These are phyloP conservation scores for Emesis castigata DNA, from an alignment of 2,888 invertebrate genomes.

Conservation along the genomic window DNA sequence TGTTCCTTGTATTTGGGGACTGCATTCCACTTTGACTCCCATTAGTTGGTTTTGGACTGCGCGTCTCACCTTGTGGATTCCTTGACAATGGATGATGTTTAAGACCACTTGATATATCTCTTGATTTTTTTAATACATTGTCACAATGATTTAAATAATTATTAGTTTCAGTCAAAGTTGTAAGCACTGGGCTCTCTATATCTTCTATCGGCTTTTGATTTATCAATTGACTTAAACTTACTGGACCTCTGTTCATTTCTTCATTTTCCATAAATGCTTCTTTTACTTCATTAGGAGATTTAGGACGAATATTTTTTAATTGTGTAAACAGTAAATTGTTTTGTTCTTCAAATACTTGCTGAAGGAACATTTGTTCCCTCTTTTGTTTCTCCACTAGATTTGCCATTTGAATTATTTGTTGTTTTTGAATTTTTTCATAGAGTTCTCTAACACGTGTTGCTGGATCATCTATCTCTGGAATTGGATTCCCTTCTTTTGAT, in stretches of 20 bases:
- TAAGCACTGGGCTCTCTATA: constrained; percentile 73
- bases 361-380: constrained; percentile 89
- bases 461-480: constrained; percentile 78
- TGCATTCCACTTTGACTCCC: constrained; percentile 74
- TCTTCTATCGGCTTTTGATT: constrained; percentile 75
- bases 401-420: constrained; percentile 90
- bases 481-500: constrained; percentile 19
- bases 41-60: constrained; percentile 67
- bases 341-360: constrained; percentile 91
- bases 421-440: constrained; percentile 87
- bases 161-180: constrained; percentile 78
- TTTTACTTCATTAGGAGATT: constrained; percentile 77
- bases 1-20: constrained; percentile 74
- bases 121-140: constrained; percentile 78
- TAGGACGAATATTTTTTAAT: constrained; percentile 81
- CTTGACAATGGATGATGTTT: constrained; percentile 71
- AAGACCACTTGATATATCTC: constrained; percentile 78
- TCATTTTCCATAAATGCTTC: constrained; percentile 79
- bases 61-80: constrained; percentile 43
- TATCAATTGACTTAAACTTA: constrained; percentile 82
- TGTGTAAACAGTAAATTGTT: constrained; percentile 88
- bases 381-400: constrained; percentile 90
- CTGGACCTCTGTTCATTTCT: constrained; percentile 76
- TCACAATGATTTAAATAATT: constrained; percentile 79
- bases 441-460: constrained; percentile 80